Evolutionary conservation across 2,888 invertebrate genomes (phyloP), one percentile per base, ranked within the genome.

Genomic region (Hypsopygia costalis): DNA sequence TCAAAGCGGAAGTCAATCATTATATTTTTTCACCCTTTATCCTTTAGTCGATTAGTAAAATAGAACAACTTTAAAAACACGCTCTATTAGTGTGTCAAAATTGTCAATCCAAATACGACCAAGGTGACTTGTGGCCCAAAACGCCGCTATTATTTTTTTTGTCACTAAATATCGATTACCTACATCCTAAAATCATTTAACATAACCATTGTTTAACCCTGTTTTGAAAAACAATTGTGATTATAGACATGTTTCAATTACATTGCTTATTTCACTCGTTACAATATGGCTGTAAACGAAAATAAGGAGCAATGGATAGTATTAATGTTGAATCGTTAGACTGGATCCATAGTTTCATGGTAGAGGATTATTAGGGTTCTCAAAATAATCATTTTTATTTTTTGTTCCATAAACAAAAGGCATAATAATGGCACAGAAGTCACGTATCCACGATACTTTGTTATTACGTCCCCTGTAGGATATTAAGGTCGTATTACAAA

Each of bases 401-500:
- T 48, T 37, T 36, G 16, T 4, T 55, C 51, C 52, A 49, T 67
- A 59, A 63, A 62, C 64, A 73, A 72, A 63, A 58, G 46, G 57
- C 46, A 58, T 82, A 85, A 86, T 85, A 68, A 76, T 55, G 62
- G 68, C 51, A 74, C 83, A 68, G 81, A 57, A 83, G 86, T 85
- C 87, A 87, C 86, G 86, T 85, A 60, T 55, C 51, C 54, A 61
- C 77, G 75, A 76, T 75, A 55, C 55, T 62, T 68, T 55, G 70
- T 71, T 65, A 78, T 81, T 76, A 79, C 63, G 61, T 52, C 48
- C 55, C 62, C 64, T 64, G 63, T 64, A 57, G 63, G 68, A 69
- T 69, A 81, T 82, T 81, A 80, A 81, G 79, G 72, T 73, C 66
- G 69, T 78, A 81, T 83, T 80, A 82, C 67, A 67, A 43, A 52